Evolutionary conservation across 2,888 invertebrate species (phyloP).

Genomic region (Orchesella flavescens): DNA sequence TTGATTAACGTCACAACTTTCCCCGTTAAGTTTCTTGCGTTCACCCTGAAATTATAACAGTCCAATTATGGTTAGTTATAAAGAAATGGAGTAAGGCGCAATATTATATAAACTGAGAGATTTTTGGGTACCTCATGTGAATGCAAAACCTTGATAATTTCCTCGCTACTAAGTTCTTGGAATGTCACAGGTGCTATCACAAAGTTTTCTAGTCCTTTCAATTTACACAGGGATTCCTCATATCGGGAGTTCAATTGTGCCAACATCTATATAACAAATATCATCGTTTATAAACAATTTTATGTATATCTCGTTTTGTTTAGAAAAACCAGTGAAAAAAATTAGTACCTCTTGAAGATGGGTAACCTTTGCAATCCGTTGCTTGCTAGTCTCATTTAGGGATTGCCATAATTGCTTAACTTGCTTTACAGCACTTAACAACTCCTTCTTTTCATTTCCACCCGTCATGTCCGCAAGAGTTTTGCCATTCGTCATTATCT

Average conservation of each 20-base stretch:
- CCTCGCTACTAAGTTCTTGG: constrained; percentile 77
- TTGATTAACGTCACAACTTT: constrained; percentile 85
- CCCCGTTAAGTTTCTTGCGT: constrained; percentile 83
- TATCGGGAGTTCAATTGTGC: constrained; percentile 82
- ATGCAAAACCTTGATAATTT: constrained; percentile 81
- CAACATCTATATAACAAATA: constrained; percentile 76
- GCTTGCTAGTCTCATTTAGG: constrained; percentile 79
- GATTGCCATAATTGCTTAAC: constrained; percentile 82
- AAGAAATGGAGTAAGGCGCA: no score
- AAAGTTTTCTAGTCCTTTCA: constrained; percentile 83
- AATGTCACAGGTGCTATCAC: constrained; percentile 82
- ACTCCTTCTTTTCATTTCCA: constrained; percentile 69
- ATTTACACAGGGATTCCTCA: constrained; percentile 82
- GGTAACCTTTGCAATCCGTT: constrained; percentile 82
- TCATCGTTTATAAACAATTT: background rate
- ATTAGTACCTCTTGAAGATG: constrained; percentile 77
- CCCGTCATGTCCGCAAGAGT: constrained; percentile 77
- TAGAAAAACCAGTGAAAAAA: background rate
- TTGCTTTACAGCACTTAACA: constrained; percentile 77
- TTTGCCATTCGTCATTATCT: constrained; percentile 82
- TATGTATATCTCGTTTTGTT: background rate
- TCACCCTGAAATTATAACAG: constrained; percentile 75
- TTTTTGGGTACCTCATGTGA: constrained; percentile 79
- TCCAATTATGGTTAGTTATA: background rate
- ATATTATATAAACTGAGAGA: no score